Evolutionary conservation across 2,888 invertebrate species (phyloP), one percentile per base, ranked within the genome.

Genomic region (Trissolcus japonicus): DNA sequence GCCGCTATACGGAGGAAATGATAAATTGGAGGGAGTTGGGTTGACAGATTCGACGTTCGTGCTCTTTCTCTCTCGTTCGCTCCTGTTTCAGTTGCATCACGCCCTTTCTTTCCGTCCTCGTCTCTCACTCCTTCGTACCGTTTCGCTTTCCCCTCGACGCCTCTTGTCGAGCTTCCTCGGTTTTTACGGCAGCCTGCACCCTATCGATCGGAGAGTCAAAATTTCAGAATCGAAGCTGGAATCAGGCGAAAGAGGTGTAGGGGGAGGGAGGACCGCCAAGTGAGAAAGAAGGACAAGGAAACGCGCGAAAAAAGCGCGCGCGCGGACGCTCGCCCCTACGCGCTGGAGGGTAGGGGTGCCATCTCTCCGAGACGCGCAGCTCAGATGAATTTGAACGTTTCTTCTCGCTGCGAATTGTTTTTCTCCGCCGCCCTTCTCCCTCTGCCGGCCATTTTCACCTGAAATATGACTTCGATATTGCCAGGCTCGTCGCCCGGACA

Each of bases 191-290:
- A 80, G 81, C 79, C 80, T 80, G 81, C 82, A 79, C 82, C 83
- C 84, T 87, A 87, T 87, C 85, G 87, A 87, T 86, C 87, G 86
- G 85, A 86, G 86, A 87, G 87, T 86, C 86, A 87, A 87, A 86
- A 85, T 86, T 87, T 86, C 82, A 82, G 84, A 85, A 87, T 82
- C 79, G 80, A 80, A 79, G 81, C 81, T 78, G 81, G 79, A 74
- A 68, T 68, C 75, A 46, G 69, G 71, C 61, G 67, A 71, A 63
- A 55, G 78, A 69, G 61, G 65, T 59, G 19, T 35, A 35, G 35
- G 11, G 35, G 35, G 25, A 25, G 25, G 35, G 35, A 35, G 35
- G 61, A 54, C 56, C 53, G 35, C 69, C 63, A 60, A 62, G 63
- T 56, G 76, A 55, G 78, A 79, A 79, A 79, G 72, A 77, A 61